Percentiles rank a stretch among this genome's conserved stretches.
phyloP scores from a whole-genome alignment of 2,888 invertebrate species.

The Cephonodes hylas region DNA sequence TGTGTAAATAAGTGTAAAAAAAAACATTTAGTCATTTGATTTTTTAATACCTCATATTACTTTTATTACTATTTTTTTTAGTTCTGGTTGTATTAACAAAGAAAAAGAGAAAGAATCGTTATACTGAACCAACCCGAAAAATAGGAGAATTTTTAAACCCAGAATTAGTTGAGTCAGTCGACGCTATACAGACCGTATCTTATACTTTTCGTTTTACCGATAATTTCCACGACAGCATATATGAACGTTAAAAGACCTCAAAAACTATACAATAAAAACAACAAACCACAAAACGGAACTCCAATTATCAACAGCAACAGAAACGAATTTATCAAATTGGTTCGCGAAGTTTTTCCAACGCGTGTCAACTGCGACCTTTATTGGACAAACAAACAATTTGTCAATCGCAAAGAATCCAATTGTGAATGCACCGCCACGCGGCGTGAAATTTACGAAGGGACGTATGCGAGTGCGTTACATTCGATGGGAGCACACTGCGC shows the following conservation, averaged over 20 bases:
- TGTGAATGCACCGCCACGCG: not conserved
- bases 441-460: not conserved
- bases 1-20: too few relatives aligned
- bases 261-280: not conserved
- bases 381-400: conserved; percentile 3
- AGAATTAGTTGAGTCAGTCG: too few relatives aligned
- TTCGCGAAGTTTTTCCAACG: not conserved
- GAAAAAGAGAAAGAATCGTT: too few relatives aligned
- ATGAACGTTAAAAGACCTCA: not conserved
- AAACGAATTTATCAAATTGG: not conserved
- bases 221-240: not conserved
- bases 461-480: not conserved
- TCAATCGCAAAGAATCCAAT: not conserved
- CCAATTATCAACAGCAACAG: not conserved
- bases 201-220: too few relatives aligned
- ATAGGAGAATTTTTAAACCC: too few relatives aligned
- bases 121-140: too few relatives aligned
- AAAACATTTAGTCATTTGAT: too few relatives aligned
- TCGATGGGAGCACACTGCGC: too few relatives aligned
- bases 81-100: too few relatives aligned
- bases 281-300: not conserved
- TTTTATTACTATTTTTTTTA: too few relatives aligned
- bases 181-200: too few relatives aligned
- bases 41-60: too few relatives aligned
- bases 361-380: not conserved